These are phyloP conservation scores for Epizoanthus scotinus DNA, from an alignment of 92 coral and sea anemone genomes.

Conservation along the genomic window DNA sequence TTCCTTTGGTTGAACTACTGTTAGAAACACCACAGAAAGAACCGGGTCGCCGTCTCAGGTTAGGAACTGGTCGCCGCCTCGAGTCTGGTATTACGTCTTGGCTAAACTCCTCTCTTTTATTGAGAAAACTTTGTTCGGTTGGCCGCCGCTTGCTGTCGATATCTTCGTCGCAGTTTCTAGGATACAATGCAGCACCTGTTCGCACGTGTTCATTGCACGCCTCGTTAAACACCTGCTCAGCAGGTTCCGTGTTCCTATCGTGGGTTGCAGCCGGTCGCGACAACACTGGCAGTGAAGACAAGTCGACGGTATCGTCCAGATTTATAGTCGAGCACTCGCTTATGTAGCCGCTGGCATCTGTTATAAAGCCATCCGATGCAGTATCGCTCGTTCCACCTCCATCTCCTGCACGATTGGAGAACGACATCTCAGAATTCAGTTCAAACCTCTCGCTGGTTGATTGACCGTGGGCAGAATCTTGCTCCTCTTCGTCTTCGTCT, in stretches of 20 bases:
- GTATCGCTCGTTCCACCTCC: not conserved
- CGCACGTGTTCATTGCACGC: not conserved
- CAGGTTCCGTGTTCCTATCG: not conserved
- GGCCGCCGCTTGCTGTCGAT: not conserved
- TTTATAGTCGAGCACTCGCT: conserved; percentile 24
- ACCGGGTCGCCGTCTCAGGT: not conserved
- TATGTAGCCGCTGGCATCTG: conserved; percentile 27
- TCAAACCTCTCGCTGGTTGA: not conserved
- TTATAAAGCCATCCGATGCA: conserved; percentile 15
- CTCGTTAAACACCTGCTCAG: not conserved
- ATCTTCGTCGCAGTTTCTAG: not conserved
- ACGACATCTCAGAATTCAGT: not conserved
- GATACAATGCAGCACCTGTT: not conserved
- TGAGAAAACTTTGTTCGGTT: not conserved
- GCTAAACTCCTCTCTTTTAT: not conserved
- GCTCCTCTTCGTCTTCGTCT: conserved; percentile 25
- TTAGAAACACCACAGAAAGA: conserved; percentile 7
- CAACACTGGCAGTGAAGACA: conserved; percentile 10
- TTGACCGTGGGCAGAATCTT: not conserved
- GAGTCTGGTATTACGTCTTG: not conserved
- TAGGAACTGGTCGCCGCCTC: not conserved
- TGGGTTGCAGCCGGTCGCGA: not conserved
- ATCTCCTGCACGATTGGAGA: not conserved
- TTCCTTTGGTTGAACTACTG: not conserved
- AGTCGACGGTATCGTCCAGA: conserved; percentile 4